A percentile compares a stretch with the other conserved stretches of the same genome.
These are phyloP conservation scores for Hemithea aestivaria DNA, from an alignment of 2,888 invertebrate species.

Conservation along the genomic window DNA sequence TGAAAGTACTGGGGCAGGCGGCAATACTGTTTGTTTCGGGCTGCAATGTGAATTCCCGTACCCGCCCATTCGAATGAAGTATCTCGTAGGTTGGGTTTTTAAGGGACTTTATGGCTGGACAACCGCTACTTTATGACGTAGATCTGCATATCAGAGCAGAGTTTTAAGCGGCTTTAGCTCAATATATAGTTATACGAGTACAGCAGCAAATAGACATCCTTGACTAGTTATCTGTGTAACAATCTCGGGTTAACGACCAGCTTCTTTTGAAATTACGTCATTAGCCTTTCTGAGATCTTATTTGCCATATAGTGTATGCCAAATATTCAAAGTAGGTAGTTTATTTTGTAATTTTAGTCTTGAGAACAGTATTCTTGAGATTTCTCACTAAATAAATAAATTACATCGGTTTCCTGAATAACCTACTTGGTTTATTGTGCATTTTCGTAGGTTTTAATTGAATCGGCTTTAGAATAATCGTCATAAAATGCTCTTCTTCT, in stretches of 20 bases:
- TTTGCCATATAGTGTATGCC: conserved; percentile 2
- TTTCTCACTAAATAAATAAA: no score
- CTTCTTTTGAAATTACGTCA: conserved; percentile 12
- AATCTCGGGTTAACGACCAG: conserved; percentile 9
- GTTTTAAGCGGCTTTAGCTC: no score
- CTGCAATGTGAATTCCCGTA: conserved; percentile 15
- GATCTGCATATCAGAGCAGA: no score
- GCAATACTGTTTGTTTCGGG: conserved; percentile 15
- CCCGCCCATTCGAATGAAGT: conserved; percentile 10
- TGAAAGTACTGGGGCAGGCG: conserved; percentile 36
- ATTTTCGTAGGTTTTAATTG: no score
- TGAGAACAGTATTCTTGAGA: no score
- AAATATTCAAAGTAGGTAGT: background rate
- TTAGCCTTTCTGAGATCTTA: conserved; percentile 7
- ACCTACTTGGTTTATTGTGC: no score
- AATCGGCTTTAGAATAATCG: no score
- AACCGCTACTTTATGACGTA: no score
- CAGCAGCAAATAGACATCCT: conserved; percentile 4
- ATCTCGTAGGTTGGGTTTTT: conserved; percentile 8
- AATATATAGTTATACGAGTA: no score
- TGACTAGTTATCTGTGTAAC: conserved; percentile 10
- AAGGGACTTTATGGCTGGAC: background rate
- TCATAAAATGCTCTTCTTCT: no score
- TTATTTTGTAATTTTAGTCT: no score
- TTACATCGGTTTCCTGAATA: no score